phyloP scores from a whole-genome alignment of 2,113 vertebrate genomes.

The Semnornis frantzii region DNA sequence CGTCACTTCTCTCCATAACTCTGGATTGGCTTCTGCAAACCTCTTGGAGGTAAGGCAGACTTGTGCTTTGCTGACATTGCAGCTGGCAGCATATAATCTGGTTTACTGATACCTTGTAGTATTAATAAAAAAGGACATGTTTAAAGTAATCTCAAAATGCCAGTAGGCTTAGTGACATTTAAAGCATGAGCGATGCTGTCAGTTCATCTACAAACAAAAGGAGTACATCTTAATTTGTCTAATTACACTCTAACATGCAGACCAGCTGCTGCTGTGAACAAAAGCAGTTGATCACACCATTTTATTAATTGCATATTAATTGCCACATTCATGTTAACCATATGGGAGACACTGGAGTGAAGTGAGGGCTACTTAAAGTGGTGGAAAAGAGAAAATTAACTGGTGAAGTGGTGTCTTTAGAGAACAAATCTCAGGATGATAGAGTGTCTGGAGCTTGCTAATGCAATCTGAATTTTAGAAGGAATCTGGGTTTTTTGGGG shows the following conservation, averaged over 20 bases:
- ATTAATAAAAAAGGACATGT: neutral
- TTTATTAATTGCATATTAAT: constrained; percentile 76
- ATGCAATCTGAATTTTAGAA: neutral
- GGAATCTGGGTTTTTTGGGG: neutral
- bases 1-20: neutral
- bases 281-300: constrained; percentile 63
- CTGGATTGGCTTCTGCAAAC: neutral
- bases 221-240: constrained; percentile 55
- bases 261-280: constrained; percentile 71
- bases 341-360: constrained; percentile 45
- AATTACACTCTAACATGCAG: constrained; percentile 53
- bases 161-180: constrained; percentile 50
- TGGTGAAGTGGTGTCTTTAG: neutral
- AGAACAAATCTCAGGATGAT: neutral
- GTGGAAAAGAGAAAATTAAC: constrained; percentile 19
- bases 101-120: neutral
- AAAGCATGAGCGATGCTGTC: constrained; percentile 7
- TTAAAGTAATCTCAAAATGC: constrained; percentile 42
- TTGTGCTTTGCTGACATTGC: neutral
- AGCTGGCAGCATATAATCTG: neutral
- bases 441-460: neutral
- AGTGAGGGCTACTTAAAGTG: constrained; percentile 26
- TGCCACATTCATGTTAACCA: constrained; percentile 57
- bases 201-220: constrained; percentile 57
- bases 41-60: neutral